These are phyloP conservation scores for Clarias pachynema DNA, from an alignment of 2,797 vertebrate species.

Conservation along the genomic window DNA sequence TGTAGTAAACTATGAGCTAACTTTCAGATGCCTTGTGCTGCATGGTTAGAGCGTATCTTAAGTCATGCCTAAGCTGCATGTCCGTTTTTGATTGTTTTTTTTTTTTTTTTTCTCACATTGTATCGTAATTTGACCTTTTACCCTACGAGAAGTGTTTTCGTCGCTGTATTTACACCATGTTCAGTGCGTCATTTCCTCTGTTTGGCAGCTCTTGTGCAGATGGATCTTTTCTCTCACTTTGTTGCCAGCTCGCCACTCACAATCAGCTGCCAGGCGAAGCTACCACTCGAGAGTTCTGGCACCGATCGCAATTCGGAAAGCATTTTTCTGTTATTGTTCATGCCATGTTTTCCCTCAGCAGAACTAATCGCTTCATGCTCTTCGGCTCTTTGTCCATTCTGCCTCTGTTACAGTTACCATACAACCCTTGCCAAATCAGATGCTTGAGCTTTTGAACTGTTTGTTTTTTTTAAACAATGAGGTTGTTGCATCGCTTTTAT, in stretches of 20 bases:
- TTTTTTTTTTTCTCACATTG: background rate
- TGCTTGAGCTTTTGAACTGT: slow-evolving; percentile 33
- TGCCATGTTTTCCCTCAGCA: slow-evolving; percentile 39
- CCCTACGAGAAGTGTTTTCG: slow-evolving; percentile 46
- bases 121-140: slow-evolving; percentile 38
- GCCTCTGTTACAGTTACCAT: slow-evolving; percentile 44
- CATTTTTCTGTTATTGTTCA: slow-evolving; percentile 39
- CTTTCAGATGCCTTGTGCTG: background rate
- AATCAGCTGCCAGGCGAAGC: slow-evolving; percentile 44
- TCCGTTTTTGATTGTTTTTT: slow-evolving; percentile 4
- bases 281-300: slow-evolving; percentile 51
- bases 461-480: slow-evolving; percentile 8
- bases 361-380: slow-evolving; percentile 38
- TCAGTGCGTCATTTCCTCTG: slow-evolving; percentile 55
- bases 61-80: background rate
- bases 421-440: slow-evolving; percentile 19
- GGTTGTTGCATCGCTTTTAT: slow-evolving; percentile 3
- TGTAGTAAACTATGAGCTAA: slow-evolving; percentile 7
- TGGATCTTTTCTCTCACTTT: slow-evolving; percentile 44
- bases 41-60: background rate
- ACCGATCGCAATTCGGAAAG: slow-evolving; percentile 31
- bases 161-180: slow-evolving; percentile 52
- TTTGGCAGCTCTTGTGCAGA: slow-evolving; percentile 55
- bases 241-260: slow-evolving; percentile 54
- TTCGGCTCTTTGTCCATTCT: slow-evolving; percentile 24